A percentile compares a stretch with the other conserved stretches of the same genome.
Evolutionary conservation across 2,888 invertebrate genomes (phyloP).

Genomic region (Caenorhabditis virilis): DNA sequence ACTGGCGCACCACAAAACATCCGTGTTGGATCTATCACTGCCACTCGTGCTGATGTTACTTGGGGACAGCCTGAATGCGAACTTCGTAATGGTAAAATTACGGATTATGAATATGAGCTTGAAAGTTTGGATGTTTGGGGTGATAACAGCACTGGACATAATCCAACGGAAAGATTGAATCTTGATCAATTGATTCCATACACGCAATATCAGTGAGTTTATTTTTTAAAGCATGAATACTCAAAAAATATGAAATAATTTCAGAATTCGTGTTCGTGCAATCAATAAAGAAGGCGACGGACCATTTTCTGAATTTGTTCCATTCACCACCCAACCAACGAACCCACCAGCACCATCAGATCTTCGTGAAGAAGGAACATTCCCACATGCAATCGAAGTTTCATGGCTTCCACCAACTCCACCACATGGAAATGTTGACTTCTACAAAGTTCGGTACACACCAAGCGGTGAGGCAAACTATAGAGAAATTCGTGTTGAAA

Average conservation of each 20-base stretch:
- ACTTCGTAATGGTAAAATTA: conserved; percentile 66
- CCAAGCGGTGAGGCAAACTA: conserved; percentile 56
- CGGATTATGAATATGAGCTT: conserved; percentile 66
- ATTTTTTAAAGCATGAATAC: no score
- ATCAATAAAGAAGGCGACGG: conserved; percentile 65
- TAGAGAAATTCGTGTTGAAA: conserved; percentile 62
- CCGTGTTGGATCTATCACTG: conserved; percentile 55
- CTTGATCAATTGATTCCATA: conserved; percentile 63
- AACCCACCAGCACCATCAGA: conserved; percentile 65
- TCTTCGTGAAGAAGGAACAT: conserved; percentile 61
- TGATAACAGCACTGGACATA: conserved; percentile 56
- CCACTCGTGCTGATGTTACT: conserved; percentile 59
- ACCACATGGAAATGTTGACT: conserved; percentile 67
- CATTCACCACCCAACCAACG: conserved; percentile 63
- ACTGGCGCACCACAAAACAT: conserved; percentile 63
- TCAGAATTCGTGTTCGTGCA: conserved; percentile 63
- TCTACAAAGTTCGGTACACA: conserved; percentile 67
- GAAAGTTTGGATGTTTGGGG: conserved; percentile 62
- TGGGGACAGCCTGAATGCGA: conserved; percentile 69
- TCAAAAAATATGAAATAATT: conserved; percentile 1
- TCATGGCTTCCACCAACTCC: conserved; percentile 67
- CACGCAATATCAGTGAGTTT: conserved; percentile 62
- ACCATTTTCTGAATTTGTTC: conserved; percentile 65
- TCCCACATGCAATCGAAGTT: conserved; percentile 66
- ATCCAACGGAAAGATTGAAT: conserved; percentile 58